phyloP scores from a whole-genome alignment of 2,797 vertebrate species.

The Takifugu ocellatus region DNA sequence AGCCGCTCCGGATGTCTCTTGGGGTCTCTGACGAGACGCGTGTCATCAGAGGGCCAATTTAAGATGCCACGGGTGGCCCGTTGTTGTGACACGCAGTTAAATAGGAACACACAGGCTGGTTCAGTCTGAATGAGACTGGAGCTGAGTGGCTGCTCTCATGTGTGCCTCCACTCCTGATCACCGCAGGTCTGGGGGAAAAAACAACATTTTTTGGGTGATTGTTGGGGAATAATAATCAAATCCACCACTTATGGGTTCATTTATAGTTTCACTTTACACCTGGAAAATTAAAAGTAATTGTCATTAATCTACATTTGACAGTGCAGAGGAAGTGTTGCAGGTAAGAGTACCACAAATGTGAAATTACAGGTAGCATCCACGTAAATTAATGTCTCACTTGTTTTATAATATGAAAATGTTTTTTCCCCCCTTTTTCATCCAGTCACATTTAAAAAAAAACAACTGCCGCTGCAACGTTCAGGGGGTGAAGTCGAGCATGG shows the following conservation, averaged over 20 bases:
- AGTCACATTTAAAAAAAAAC: slow-evolving; percentile 10
- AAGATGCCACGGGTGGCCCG: slow-evolving; percentile 58
- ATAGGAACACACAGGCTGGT: slow-evolving; percentile 45
- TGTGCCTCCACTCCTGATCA: slow-evolving; percentile 7
- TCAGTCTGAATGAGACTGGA: slow-evolving; percentile 19
- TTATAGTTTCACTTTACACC: too few relatives aligned
- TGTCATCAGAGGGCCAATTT: slow-evolving; percentile 70
- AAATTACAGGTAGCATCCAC: not conserved
- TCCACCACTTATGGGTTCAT: too few relatives aligned
- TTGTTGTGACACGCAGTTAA: slow-evolving; percentile 70
- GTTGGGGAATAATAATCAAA: too few relatives aligned
- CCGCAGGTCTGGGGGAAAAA: not conserved
- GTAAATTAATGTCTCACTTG: not conserved
- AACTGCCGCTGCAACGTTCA: slow-evolving; percentile 44
- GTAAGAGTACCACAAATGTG: not conserved
- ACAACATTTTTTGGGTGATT: too few relatives aligned
- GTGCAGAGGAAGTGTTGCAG: too few relatives aligned
- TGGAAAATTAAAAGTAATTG: too few relatives aligned
- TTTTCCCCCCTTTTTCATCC: slow-evolving; percentile 3
- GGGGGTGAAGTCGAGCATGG: slow-evolving; percentile 70
- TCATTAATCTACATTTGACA: too few relatives aligned
- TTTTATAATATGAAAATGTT: slow-evolving; percentile 5
- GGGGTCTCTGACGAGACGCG: slow-evolving; percentile 55
- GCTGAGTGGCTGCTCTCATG: slow-evolving; percentile 16
- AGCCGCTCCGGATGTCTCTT: slow-evolving; percentile 44